A percentile compares a stretch with the other conserved stretches of the same genome.
phyloP scores from a whole-genome alignment of 2,888 invertebrate genomes.

The Drosophila parthenogenetica region DNA sequence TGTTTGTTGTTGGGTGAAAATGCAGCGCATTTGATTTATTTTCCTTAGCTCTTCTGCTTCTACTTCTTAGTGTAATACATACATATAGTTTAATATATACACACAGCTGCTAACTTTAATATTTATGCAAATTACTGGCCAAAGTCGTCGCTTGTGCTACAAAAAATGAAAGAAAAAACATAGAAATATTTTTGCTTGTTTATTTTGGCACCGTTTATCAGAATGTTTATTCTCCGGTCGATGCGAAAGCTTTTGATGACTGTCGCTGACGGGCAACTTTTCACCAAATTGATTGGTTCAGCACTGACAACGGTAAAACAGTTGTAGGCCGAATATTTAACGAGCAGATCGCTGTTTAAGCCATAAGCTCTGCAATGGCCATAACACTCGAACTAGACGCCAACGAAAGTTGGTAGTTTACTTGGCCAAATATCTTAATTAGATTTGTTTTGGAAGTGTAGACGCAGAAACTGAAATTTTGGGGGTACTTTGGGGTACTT shows the following conservation, averaged over 20 bases:
- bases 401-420: slow-evolving; percentile 16
- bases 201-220: slow-evolving; percentile 53
- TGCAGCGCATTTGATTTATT: slow-evolving; percentile 63
- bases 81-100: background rate
- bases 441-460: background rate
- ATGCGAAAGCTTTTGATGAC: slow-evolving; percentile 12
- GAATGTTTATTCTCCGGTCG: slow-evolving; percentile 22
- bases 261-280: slow-evolving; percentile 53
- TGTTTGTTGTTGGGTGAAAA: slow-evolving; percentile 64
- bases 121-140: slow-evolving; percentile 49
- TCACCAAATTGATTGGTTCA: slow-evolving; percentile 50
- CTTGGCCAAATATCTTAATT: background rate
- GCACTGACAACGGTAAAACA: slow-evolving; percentile 46
- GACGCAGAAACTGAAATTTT: background rate
- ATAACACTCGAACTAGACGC: background rate
- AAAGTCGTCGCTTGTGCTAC: slow-evolving; percentile 46
- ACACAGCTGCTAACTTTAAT: slow-evolving; percentile 10
- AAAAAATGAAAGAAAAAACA: slow-evolving; percentile 20
- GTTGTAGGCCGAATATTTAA: slow-evolving; percentile 42
- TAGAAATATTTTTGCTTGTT: slow-evolving; percentile 21
- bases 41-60: slow-evolving; percentile 5
- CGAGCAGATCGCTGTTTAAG: background rate
- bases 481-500: no score
- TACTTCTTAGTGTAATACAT: background rate
- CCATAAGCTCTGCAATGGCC: background rate